Conservation (phyloP, 2,113 vertebrate genomes). For the Empidonax alnorum region DNA sequence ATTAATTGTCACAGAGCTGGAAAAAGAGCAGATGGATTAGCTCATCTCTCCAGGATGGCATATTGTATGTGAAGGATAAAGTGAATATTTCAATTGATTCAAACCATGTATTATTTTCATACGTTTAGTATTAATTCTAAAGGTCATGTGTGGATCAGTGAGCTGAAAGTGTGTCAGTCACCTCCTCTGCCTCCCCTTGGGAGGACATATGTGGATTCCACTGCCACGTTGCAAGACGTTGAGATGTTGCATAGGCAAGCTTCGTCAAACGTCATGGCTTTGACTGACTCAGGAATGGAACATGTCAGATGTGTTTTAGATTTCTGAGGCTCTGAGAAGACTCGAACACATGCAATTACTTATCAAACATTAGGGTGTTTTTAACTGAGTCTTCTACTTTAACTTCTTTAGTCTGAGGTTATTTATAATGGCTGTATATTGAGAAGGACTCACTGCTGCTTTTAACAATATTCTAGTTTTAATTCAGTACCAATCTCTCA, state of each 20-base stretch:
- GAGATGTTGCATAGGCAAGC: not conserved
- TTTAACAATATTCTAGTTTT: not conserved
- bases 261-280: fast-evolving
- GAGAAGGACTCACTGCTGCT: not conserved
- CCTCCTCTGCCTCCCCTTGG: slow-evolving; percentile 36
- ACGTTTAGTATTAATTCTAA: slow-evolving; percentile 14
- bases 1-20: not conserved
- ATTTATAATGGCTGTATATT: not conserved
- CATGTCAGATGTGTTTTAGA: not conserved
- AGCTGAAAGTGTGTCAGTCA: slow-evolving; percentile 41
- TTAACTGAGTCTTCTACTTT: not conserved
- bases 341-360: not conserved
- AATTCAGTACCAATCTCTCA: not conserved
- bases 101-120: not conserved
- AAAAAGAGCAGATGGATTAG: slow-evolving; percentile 33
- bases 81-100: slow-evolving; percentile 1
- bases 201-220: not conserved
- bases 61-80: slow-evolving; percentile 9
- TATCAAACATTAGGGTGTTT: not conserved
- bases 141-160: not conserved
- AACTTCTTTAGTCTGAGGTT: not conserved
- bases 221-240: fast-evolving
- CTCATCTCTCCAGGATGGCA: slow-evolving; percentile 43
- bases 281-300: not conserved
- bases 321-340: not conserved